Conservation (phyloP, 2,888 invertebrate species). For the Ormyrus labotus region DNA sequence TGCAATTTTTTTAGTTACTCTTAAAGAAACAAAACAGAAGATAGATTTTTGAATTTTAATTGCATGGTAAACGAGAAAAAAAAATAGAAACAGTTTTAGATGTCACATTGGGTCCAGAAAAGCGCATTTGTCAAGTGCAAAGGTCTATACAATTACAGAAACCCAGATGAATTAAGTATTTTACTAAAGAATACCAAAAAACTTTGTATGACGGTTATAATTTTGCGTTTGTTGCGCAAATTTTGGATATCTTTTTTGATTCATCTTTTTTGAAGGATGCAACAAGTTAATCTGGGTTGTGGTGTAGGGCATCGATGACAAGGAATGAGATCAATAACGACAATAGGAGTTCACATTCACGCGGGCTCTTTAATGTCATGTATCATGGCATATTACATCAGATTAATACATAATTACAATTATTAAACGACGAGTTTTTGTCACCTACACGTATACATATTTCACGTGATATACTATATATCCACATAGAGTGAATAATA, state of each 20-base stretch:
- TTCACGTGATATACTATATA: not conserved
- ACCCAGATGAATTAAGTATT: not conserved
- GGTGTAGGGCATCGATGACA: no score
- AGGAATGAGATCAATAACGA: slow-evolving; percentile 20
- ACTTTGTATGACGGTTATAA: not conserved
- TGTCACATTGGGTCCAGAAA: slow-evolving; percentile 16
- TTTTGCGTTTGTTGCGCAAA: not conserved
- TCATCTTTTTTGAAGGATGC: not conserved
- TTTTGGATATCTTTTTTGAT: slow-evolving; percentile 1
- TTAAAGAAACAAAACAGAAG: no score
- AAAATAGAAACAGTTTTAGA: not conserved
- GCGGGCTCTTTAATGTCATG: slow-evolving; percentile 47
- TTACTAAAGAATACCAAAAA: not conserved
- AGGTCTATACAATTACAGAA: not conserved
- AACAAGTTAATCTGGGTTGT: no score
- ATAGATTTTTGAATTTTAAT: no score
- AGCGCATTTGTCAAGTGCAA: not conserved
- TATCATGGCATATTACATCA: slow-evolving; percentile 41
- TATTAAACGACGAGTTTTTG: slow-evolving; percentile 12
- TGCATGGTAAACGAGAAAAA: not conserved
- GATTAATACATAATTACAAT: slow-evolving; percentile 24
- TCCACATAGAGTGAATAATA: slow-evolving; percentile 1
- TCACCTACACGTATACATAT: slow-evolving; percentile 12
- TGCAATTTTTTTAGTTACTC: no score
- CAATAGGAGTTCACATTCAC: slow-evolving; percentile 35